Evolutionary conservation across 1,140 invertebrate species (phyloP).

Genomic region (Drosophila sproati): DNA sequence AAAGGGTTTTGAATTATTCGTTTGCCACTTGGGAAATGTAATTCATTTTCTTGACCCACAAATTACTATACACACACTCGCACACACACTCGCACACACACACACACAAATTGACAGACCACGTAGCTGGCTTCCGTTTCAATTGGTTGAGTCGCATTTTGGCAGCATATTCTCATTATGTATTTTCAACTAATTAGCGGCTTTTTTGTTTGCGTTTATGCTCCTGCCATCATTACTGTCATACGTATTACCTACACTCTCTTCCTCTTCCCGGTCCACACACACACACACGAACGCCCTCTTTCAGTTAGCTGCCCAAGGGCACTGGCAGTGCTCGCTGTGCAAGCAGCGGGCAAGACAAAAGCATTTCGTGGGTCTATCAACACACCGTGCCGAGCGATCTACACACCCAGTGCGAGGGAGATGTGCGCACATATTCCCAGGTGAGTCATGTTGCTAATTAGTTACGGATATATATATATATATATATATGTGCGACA

Average conservation of each 20-base stretch:
- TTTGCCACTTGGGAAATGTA: not conserved
- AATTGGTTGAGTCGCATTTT: constrained; percentile 47
- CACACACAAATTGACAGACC: not conserved
- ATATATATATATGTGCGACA: constrained; percentile 51
- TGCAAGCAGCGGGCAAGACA: constrained; percentile 44
- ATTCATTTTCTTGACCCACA: constrained; percentile 20
- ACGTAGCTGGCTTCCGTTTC: constrained; percentile 12
- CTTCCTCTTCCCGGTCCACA: not conserved
- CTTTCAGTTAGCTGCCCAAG: too few species aligned
- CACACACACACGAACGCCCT: too few species aligned
- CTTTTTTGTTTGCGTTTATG: constrained; percentile 48
- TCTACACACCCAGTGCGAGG: constrained; percentile 1
- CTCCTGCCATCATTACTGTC: constrained; percentile 56
- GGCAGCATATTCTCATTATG: constrained; percentile 67
- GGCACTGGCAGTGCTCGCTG: not conserved
- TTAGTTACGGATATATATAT: constrained; percentile 73
- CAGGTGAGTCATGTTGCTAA: constrained; percentile 78
- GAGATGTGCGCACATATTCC: constrained; percentile 27
- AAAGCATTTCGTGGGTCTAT: constrained; percentile 68
- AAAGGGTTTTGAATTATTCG: not conserved
- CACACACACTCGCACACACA: not conserved
- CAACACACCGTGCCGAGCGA: constrained; percentile 35
- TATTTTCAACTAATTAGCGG: constrained; percentile 81
- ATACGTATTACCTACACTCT: constrained; percentile 28
- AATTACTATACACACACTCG: not conserved